Base-by-base conservation (phyloP, 2,113 vertebrate genomes). In the Xiphophorus maculatus region DNA sequence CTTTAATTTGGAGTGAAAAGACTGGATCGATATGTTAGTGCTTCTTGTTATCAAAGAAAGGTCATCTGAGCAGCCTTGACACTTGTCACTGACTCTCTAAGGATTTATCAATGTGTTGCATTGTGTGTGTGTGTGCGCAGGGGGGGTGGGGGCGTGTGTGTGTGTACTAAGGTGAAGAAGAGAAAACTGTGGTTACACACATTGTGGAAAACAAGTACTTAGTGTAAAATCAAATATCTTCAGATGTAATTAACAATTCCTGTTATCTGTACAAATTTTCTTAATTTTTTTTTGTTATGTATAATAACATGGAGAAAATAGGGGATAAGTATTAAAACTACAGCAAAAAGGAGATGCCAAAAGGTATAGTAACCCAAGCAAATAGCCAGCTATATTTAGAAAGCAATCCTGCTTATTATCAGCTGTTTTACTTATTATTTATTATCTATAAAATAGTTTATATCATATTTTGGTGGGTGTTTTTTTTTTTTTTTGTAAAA, bases 21-120 rank as follows among this genome's bases (percentile, higher is more conserved):
- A 30, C 51, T 14, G 28, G 83, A 92, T 93, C 88, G 60, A 94
- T 92, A 67, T 4, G 68, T 77, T n/a, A 78, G 83, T 79, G 48
- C 69, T 42, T 69, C 87, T 84, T 85, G 82, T 90, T 91, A 87
- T 87, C 85, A 79, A 71, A 88, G 80, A 91, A 90, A 92, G 90
- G 92, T 93, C 90, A 87, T 10, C 71, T 28, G 63, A 61, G 73
- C 79, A 64, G 81, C 75, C 77, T 85, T 87, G 78, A 86, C 77
- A 74, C 58, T 73, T 67, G 66, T 85, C 80, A 72, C 76, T 69
- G 42, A 30, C 65, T 83, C 81, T 82, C 76, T 58, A 29, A 77
- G 80, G 85, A 81, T 79, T 79, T 83, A 82, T 70, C n/a, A 73
- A 61, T 66, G 65, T 42, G 48, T 74, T 84, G 62, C 48, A 32